Evolutionary conservation across 2,888 invertebrate genomes (phyloP).

Genomic region (Ernsta delagoae): DNA sequence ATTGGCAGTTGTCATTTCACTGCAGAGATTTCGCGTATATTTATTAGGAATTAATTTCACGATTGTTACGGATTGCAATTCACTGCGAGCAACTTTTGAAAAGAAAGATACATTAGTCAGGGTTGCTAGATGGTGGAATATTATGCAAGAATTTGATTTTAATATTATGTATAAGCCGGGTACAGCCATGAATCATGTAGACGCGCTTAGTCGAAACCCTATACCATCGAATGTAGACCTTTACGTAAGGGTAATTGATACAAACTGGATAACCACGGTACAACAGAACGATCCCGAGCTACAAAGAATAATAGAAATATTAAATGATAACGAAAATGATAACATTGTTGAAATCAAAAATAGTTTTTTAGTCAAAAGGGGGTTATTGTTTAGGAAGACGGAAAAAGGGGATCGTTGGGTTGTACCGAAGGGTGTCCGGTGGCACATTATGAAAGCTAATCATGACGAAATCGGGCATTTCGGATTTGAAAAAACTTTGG

Average conservation of each 20-base stretch:
- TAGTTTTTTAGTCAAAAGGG: conserved; percentile 18
- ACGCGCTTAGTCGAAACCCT: conserved; percentile 41
- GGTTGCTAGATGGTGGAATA: conserved; percentile 44
- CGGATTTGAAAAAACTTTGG: conserved; percentile 17
- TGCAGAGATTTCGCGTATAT: conserved; percentile 37
- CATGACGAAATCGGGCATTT: conserved; percentile 25
- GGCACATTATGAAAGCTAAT: conserved; percentile 23
- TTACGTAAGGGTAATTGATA: conserved; percentile 16
- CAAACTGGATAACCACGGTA: conserved; percentile 26
- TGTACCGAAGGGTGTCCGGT: conserved; percentile 22
- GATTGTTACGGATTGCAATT: conserved; percentile 41
- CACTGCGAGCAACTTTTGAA: conserved; percentile 40
- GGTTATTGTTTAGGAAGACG: conserved; percentile 32
- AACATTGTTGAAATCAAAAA: conserved; percentile 23
- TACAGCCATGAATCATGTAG: conserved; percentile 40
- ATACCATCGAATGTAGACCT: conserved; percentile 15
- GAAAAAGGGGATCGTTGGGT: conserved; percentile 22
- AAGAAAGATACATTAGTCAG: conserved; percentile 40
- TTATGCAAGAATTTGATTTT: conserved; percentile 40
- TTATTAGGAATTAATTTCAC: conserved; percentile 38
- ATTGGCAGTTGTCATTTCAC: conserved; percentile 37
- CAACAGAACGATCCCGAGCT: conserved; percentile 28
- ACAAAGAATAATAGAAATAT: conserved; percentile 19
- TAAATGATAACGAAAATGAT: conserved; percentile 17
- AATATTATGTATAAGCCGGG: conserved; percentile 40